These are phyloP conservation scores for Allacma fusca DNA, from an alignment of 2,888 invertebrate species.

Conservation along the genomic window DNA sequence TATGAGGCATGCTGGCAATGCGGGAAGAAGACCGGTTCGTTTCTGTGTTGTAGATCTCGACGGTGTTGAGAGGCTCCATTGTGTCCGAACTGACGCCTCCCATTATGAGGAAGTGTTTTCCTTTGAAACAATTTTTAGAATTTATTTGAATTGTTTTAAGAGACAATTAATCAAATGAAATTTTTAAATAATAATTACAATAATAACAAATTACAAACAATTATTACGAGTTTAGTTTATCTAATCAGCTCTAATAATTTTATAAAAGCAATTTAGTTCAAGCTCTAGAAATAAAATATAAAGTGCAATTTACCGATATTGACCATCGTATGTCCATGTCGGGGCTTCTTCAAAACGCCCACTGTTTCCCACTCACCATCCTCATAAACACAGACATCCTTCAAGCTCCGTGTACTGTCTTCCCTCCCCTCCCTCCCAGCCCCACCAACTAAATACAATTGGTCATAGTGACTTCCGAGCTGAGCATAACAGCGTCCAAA, in stretches of 20 bases:
- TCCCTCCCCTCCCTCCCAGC: slow-evolving; percentile 28
- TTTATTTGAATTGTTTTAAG: too few relatives aligned
- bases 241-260: too few relatives aligned
- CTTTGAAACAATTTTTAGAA: too few relatives aligned
- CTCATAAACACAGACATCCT: slow-evolving; percentile 68
- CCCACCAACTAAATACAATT: slow-evolving; percentile 39
- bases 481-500: slow-evolving; percentile 19
- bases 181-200: too few relatives aligned
- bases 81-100: slow-evolving; percentile 74
- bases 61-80: slow-evolving; percentile 72
- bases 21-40: slow-evolving; percentile 31
- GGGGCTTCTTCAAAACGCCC: slow-evolving; percentile 72
- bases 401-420: slow-evolving; percentile 22
- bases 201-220: too few relatives aligned
- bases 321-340: slow-evolving; percentile 74
- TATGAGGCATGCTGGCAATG: slow-evolving; percentile 29
- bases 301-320: slow-evolving; percentile 71
- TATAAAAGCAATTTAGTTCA: too few relatives aligned
- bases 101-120: slow-evolving; percentile 70
- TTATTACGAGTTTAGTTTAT: too few relatives aligned
- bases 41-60: slow-evolving; percentile 69
- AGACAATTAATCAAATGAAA: too few relatives aligned
- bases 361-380: slow-evolving; percentile 71
- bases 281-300: too few relatives aligned
- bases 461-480: slow-evolving; percentile 18